These are phyloP conservation scores for Protophormia terraenovae DNA, from an alignment of 2,888 invertebrate genomes.

Conservation along the genomic window DNA sequence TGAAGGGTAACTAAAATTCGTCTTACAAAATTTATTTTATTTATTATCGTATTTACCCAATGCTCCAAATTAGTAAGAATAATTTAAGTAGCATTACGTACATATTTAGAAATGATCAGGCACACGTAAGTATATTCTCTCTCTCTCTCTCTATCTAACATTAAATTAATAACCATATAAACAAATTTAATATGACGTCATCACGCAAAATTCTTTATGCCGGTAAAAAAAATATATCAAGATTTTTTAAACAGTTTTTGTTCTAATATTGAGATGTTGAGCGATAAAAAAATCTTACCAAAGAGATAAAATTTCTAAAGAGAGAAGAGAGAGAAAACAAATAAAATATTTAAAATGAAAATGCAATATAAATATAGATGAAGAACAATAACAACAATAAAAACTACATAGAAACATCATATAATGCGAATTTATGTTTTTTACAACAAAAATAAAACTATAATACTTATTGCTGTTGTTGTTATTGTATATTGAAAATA, in stretches of 20 bases:
- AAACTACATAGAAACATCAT: no score
- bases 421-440: slow-evolving; percentile 60
- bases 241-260: slow-evolving; percentile 23
- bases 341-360: slow-evolving; percentile 20
- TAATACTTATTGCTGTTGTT: no score
- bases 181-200: slow-evolving; percentile 53
- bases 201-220: slow-evolving; percentile 32
- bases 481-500: neutral
- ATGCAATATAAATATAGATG: slow-evolving; percentile 36
- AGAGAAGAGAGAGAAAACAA: slow-evolving; percentile 16
- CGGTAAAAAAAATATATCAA: slow-evolving; percentile 39
- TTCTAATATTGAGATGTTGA: slow-evolving; percentile 2
- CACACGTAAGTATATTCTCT: neutral
- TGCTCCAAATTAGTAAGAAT: slow-evolving; percentile 49
- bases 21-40: neutral
- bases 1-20: neutral
- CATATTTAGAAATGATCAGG: slow-evolving; percentile 18
- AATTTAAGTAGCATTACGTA: slow-evolving; percentile 21
- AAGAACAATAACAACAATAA: slow-evolving; percentile 11
- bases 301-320: neutral
- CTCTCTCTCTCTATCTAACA: neutral
- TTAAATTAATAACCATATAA: slow-evolving; percentile 10
- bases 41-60: slow-evolving; percentile 27
- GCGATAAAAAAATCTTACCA: neutral
- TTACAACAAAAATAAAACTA: neutral